phyloP scores from a whole-genome alignment of 1,140 invertebrate genomes.

The Drosophila elegans region DNA sequence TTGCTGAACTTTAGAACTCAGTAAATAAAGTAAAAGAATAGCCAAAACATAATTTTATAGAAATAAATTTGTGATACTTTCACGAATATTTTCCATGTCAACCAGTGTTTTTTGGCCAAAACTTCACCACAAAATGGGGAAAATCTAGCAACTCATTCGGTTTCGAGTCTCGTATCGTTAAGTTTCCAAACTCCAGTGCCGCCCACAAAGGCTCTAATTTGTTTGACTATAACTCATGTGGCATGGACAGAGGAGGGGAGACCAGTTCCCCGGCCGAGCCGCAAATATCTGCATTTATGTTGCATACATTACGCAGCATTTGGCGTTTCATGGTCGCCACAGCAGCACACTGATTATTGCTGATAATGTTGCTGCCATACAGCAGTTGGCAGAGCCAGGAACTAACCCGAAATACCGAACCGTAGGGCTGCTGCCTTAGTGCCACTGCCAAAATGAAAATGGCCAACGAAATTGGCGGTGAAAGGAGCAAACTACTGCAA shows the following conservation, averaged over 20 bases:
- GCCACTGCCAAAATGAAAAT: slow-evolving; percentile 64
- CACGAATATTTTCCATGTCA: background rate
- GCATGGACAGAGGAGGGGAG: background rate
- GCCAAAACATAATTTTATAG: too few species aligned
- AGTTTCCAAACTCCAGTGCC: background rate
- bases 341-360: slow-evolving; percentile 67
- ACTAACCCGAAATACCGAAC: slow-evolving; percentile 36
- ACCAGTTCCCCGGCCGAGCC: slow-evolving; percentile 17
- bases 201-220: slow-evolving; percentile 16
- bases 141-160: slow-evolving; percentile 18
- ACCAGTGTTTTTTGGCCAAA: background rate
- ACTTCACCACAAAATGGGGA: background rate
- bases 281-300: slow-evolving; percentile 68
- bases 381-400: slow-evolving; percentile 23
- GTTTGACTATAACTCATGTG: slow-evolving; percentile 36
- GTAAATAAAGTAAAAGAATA: too few species aligned
- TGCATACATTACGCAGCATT: slow-evolving; percentile 76
- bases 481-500: slow-evolving; percentile 23
- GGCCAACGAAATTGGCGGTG: slow-evolving; percentile 38
- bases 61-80: background rate
- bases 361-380: slow-evolving; percentile 66
- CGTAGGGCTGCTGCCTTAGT: slow-evolving; percentile 40
- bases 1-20: too few species aligned
- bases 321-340: slow-evolving; percentile 55
- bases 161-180: background rate